Base-by-base conservation (phyloP, 2,888 invertebrate species). In the Cancer borealis region DNA sequence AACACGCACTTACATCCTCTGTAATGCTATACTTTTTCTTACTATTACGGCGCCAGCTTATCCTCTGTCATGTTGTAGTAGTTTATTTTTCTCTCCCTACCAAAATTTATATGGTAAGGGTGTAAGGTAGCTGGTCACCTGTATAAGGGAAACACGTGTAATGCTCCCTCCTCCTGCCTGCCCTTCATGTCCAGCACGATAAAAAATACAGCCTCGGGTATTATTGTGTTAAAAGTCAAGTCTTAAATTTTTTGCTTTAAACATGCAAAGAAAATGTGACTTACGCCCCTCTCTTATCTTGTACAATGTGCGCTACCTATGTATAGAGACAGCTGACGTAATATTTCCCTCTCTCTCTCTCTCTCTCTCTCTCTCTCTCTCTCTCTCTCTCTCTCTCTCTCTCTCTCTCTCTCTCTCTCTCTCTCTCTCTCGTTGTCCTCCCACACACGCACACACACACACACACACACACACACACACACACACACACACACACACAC, bases 361-460 rank as follows among this genome's bases (percentile, higher is more conserved):
- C 73, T 73, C 73, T n/a, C 26, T 26, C n/a, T 73, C 73, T 26
- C 73, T n/a, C 73, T n/a, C 73, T n/a, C 60, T 60, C 84, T 45
- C 73, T n/a, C 73, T n/a, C 73, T n/a, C 73, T 88, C 73, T n/a
- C 73, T n/a, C 73, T n/a, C 84, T 88, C 88, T 88, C 73, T n/a
- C 73, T n/a, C 73, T n/a, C 73, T 88, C 73, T n/a, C 73, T n/a
- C 73, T n/a, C 88, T 45, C 88, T 45, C 73, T n/a, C 73, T n/a
- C 73, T n/a, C 73, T 90, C 73, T 26, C 73, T 26, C 73, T 26
- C 54, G 10, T 17, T 60, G n/a, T 26, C 73, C 54, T 12, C 54
- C 0, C 54, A 2, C 54, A 54, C 88, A 88, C 88, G 46, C 46
- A 46, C 88, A 88, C 88, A 88, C 88, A 88, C 46, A 88, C 45